Evolutionary conservation across 2,113 vertebrate genomes (phyloP).

Genomic region (Andinoacara biseriatus): DNA sequence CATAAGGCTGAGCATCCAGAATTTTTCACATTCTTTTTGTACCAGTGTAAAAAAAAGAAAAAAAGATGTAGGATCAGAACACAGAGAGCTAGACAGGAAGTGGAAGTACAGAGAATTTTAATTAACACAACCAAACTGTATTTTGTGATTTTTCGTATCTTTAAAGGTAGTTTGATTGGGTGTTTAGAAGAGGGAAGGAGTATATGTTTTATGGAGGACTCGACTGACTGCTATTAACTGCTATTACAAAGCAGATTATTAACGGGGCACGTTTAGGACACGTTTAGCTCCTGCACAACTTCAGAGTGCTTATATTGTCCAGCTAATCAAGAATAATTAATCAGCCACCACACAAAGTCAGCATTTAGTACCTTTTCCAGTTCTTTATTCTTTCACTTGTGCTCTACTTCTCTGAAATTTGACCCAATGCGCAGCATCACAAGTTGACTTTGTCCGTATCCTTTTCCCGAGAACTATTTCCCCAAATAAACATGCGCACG

Average conservation of each 20-base stretch:
- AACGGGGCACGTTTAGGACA: conserved; percentile 9
- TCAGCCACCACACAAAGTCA: not conserved
- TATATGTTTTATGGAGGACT: not conserved
- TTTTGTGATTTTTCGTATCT: not conserved
- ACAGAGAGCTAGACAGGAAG: not conserved
- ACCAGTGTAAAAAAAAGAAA: not conserved
- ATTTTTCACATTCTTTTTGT: not conserved
- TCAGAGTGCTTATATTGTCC: not conserved
- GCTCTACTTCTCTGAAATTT: not conserved
- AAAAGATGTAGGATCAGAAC: not conserved
- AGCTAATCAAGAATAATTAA: conserved; percentile 35
- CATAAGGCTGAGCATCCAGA: not conserved
- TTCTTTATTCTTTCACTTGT: not conserved
- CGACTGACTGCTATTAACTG: conserved; percentile 12
- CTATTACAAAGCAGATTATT: conserved; percentile 34
- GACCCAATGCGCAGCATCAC: not conserved
- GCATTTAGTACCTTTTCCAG: not conserved
- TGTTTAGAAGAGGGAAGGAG: not conserved
- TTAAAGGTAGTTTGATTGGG: not conserved
- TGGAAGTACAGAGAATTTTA: not conserved
- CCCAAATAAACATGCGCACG: not conserved
- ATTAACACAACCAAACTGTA: not conserved
- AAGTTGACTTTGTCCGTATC: not conserved
- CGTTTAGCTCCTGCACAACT: not conserved
- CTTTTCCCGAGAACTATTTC: not conserved